phyloP scores from a whole-genome alignment of 2,113 vertebrate genomes.

The Nesogale talazaci region DNA sequence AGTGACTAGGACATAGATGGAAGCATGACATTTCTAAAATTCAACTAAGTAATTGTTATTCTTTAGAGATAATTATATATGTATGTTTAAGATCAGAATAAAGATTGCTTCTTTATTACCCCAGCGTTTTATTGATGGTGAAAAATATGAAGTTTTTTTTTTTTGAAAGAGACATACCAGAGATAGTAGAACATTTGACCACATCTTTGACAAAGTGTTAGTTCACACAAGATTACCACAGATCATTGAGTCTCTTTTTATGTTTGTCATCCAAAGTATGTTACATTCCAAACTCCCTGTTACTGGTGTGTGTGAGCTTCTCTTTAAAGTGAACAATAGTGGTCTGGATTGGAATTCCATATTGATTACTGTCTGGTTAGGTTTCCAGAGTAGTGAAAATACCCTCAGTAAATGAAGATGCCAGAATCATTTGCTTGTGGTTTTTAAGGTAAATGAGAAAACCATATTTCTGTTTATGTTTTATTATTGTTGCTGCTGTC shows the following conservation, averaged over 20 bases:
- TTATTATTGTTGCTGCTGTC: background rate
- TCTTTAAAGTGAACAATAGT: conserved; percentile 2
- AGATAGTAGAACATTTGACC: conserved; percentile 35
- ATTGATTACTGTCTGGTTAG: background rate
- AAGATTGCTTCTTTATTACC: conserved; percentile 32
- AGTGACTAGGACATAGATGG: background rate
- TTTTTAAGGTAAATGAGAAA: background rate
- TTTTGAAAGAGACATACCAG: conserved; percentile 57
- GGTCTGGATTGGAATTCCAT: background rate
- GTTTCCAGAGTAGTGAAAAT: background rate
- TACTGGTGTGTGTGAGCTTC: background rate
- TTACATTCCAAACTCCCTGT: conserved; percentile 8
- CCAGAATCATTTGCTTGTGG: background rate
- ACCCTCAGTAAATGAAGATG: background rate
- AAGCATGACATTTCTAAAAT: background rate
- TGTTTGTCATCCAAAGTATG: conserved; percentile 50
- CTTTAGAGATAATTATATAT: background rate
- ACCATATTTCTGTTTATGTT: background rate
- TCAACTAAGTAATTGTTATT: background rate
- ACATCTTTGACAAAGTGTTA: conserved; percentile 39
- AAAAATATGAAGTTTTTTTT: conserved; percentile 41
- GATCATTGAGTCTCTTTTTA: conserved; percentile 46
- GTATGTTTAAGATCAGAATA: background rate
- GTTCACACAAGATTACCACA: conserved; percentile 53
- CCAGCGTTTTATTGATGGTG: conserved; percentile 14